Conservation (phyloP, 2,888 invertebrate genomes). For the Podotricha telesiphe region DNA sequence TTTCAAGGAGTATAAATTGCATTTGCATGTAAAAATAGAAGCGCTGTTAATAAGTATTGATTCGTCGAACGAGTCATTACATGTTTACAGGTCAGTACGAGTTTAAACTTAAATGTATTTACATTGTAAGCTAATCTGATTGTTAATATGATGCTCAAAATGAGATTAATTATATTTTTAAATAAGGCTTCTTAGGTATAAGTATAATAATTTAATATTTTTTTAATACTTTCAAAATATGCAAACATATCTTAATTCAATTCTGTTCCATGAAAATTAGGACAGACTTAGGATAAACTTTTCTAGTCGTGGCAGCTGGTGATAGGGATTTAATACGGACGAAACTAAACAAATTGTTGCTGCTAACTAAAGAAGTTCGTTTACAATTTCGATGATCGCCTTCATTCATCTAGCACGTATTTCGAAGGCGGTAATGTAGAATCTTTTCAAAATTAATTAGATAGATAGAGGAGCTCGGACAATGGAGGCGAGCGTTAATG, state of each 20-base stretch:
- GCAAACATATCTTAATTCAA: too few species aligned
- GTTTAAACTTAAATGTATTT: conserved; percentile 7
- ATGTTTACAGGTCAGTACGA: background rate
- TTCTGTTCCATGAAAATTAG: too few species aligned
- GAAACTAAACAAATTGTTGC: background rate
- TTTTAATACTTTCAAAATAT: too few species aligned
- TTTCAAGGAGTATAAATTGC: conserved; percentile 21
- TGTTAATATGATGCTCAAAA: background rate
- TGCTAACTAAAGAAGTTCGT: background rate
- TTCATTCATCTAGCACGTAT: too few species aligned
- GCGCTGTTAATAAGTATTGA: conserved; percentile 7
- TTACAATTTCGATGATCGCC: background rate
- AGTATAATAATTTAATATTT: too few species aligned
- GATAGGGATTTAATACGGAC: background rate
- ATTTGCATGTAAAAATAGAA: conserved; percentile 24
- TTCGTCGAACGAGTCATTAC: conserved; percentile 10
- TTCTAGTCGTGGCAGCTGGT: background rate
- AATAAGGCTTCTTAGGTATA: background rate
- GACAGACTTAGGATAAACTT: background rate
- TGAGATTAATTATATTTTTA: background rate
- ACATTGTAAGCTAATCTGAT: background rate
- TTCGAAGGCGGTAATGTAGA: too few species aligned
- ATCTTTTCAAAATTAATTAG: too few species aligned
- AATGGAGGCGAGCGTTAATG: too few species aligned
- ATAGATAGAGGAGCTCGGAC: too few species aligned